phyloP scores from a whole-genome alignment of 2,113 vertebrate genomes.

The Vanacampus margaritifer region DNA sequence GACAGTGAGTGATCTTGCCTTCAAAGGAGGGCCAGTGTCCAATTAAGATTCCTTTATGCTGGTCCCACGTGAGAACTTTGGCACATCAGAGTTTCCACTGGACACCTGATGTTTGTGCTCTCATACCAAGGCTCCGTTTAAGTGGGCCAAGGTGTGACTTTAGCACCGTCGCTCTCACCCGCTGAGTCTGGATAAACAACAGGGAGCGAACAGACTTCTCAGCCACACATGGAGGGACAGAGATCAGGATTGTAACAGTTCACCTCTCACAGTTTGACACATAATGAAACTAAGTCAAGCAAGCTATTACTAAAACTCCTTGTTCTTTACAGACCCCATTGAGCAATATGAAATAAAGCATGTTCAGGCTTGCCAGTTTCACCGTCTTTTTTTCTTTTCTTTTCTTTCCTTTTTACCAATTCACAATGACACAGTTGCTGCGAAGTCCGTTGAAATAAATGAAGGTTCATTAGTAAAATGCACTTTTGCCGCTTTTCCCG shows the following conservation, averaged over 20 bases:
- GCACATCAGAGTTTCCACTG: constrained; percentile 42
- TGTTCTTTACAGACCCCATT: not conserved
- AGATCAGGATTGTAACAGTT: constrained; percentile 7
- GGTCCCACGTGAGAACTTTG: constrained; percentile 61
- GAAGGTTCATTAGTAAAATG: not conserved
- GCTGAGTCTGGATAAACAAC: constrained; percentile 66
- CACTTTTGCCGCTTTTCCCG: not conserved
- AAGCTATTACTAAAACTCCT: not conserved
- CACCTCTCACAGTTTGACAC: not conserved
- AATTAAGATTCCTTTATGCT: constrained; percentile 54
- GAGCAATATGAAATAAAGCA: not conserved
- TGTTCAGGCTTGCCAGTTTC: not conserved
- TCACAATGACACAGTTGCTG: not conserved
- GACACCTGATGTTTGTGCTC: constrained; percentile 62
- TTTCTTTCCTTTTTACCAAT: not conserved
- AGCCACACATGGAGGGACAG: constrained; percentile 32
- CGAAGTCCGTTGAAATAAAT: not conserved
- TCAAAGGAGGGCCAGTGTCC: constrained; percentile 52
- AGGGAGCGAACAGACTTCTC: constrained; percentile 24
- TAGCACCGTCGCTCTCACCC: constrained; percentile 56
- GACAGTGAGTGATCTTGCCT: constrained; percentile 52
- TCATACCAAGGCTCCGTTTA: constrained; percentile 51
- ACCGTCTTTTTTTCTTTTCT: too few relatives aligned
- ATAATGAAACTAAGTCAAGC: not conserved
- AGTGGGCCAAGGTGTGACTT: constrained; percentile 69